Evolutionary conservation across 2,797 vertebrate genomes (phyloP).

Genomic region (Pempheris klunzingeri): DNA sequence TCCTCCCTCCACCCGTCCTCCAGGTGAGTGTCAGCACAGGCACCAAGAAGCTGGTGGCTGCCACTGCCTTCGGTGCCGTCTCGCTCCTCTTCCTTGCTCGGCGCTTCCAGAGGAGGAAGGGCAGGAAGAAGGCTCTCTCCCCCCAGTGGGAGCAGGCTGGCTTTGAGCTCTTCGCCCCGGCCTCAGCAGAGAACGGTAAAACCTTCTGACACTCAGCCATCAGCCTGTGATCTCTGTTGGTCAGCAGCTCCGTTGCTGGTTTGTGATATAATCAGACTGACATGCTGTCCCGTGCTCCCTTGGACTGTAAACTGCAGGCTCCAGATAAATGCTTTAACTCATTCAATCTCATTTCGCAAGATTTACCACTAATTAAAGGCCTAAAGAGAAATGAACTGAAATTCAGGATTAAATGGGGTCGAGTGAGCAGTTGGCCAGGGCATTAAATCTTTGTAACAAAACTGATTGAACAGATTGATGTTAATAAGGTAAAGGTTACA

Average conservation of each 20-base stretch:
- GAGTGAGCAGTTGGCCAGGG: no score
- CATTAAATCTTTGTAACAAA: no score
- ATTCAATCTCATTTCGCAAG: conserved; percentile 24
- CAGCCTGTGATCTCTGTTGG: background rate
- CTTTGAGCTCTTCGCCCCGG: conserved; percentile 84
- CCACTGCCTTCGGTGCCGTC: conserved; percentile 90
- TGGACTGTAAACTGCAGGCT: conserved; percentile 23
- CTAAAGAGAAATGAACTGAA: conserved; percentile 22
- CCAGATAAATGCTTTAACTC: conserved; percentile 33
- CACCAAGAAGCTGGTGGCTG: conserved; percentile 91
- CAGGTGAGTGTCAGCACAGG: conserved; percentile 91
- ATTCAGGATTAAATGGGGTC: conserved; percentile 6
- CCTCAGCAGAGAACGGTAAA: conserved; percentile 87
- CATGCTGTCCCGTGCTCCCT: background rate
- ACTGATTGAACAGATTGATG: no score
- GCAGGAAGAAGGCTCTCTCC: conserved; percentile 84
- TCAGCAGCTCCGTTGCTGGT: background rate
- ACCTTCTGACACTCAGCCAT: background rate
- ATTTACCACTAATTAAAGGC: conserved; percentile 32
- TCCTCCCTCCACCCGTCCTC: conserved; percentile 6
- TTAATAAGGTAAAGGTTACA: no score
- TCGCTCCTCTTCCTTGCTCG: conserved; percentile 93
- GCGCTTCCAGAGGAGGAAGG: conserved; percentile 93
- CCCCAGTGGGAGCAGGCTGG: conserved; percentile 87
- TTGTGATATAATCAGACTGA: conserved; percentile 32